Evolutionary conservation across 2,797 vertebrate species (phyloP), one percentile per base, ranked within the genome.

Genomic region (Astyanax mexicanus): DNA sequence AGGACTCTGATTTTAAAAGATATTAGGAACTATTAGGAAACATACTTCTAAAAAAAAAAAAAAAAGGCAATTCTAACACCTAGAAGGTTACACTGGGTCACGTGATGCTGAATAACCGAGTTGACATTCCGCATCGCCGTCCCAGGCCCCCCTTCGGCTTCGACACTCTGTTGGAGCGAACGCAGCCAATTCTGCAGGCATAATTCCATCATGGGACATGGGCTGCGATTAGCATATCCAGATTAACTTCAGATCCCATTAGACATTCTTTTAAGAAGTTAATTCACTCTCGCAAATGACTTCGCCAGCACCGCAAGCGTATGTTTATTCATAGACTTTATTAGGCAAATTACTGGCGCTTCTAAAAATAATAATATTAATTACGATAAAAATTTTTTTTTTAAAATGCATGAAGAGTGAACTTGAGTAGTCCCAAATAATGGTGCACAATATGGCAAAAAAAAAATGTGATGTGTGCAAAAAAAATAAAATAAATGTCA

Each of bases 161-260:
- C 85, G 84, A 86, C 91, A 92, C 92, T 92, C 90, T 88, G 87
- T 84, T 78, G 71, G 71, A 87, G 80, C 62, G 65, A 81, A 89
- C 82, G 82, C 87, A 80, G 80, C 85, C 78, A 82, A 67, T 78
- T 78, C 75, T 78, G 78, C 42, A 44, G 45, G 10, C 66, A 70
- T 68, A 70, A 73, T 72, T 77, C 72, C 54, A 61, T 45, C 69
- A 69, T 58, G 71, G 79, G 74, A 77, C 69, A 74, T 13, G 52
- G 60, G 61, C 51, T 52, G 54, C 58, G 86, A 92, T 93, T 93
- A 90, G 89, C 92, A 94, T 93, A 93, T 91, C 90, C 91, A 91
- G 88, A 94, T 92, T 92, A 90, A 88, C 88, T 90, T 89, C 88
- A 89, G 87, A 91, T 92, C 90, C 89, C 86, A 90, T 92, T 92